Evolutionary conservation across 2,113 vertebrate species (phyloP).

Genomic region (Isurus oxyrinchus): DNA sequence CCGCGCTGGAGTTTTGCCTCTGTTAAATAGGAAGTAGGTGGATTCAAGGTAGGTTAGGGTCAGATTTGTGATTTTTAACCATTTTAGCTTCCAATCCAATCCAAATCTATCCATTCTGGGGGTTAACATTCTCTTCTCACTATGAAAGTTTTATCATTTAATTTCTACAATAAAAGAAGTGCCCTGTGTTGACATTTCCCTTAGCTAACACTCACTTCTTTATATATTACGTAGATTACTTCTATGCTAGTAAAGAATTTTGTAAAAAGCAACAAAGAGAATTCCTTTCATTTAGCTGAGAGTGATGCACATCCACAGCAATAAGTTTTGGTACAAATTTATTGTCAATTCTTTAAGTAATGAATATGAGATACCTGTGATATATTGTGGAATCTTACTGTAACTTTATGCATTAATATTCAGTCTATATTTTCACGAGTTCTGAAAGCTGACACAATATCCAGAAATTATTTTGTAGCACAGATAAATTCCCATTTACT

Average conservation of each 20-base stretch:
- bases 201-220: neutral
- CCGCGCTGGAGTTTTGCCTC: neutral
- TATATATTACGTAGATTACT: neutral
- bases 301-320: neutral
- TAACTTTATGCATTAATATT: neutral
- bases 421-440: neutral
- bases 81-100: neutral
- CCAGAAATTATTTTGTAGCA: slow-evolving; percentile 15
- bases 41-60: neutral
- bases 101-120: neutral
- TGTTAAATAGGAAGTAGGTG: neutral
- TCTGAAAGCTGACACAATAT: slow-evolving; percentile 19
- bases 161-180: neutral
- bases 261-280: neutral
- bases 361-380: neutral
- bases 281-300: neutral
- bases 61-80: neutral
- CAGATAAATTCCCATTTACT: slow-evolving; percentile 3
- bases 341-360: neutral
- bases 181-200: neutral
- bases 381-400: neutral
- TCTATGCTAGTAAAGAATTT: neutral
- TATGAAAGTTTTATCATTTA: neutral
- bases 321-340: neutral
- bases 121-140: neutral